These are phyloP conservation scores for Tragelaphus strepsiceros DNA, from an alignment of 2,113 vertebrate species.

Conservation along the genomic window DNA sequence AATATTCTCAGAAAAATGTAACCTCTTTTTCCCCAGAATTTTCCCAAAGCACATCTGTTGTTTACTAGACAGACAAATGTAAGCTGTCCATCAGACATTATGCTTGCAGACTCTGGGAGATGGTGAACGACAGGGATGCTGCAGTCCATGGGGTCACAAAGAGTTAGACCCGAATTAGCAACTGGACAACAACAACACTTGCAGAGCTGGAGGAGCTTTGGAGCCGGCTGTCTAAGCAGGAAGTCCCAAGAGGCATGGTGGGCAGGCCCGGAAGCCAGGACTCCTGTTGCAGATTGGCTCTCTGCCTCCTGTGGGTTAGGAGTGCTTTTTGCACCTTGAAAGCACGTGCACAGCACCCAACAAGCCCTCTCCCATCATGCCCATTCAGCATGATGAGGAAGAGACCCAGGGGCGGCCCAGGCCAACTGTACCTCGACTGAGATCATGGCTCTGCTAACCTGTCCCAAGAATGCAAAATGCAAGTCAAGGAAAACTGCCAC, in stretches of 20 bases:
- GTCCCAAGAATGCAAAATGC: neutral
- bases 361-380: neutral
- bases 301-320: neutral
- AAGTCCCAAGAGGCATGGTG: neutral
- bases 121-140: neutral
- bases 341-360: neutral
- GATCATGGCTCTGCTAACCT: neutral
- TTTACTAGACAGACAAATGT: neutral
- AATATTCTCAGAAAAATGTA: neutral
- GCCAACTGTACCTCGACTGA: neutral
- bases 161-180: neutral
- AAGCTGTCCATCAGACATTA: neutral
- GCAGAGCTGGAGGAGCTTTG: neutral
- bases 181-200: neutral
- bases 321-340: neutral
- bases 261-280: too few species aligned
- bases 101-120: neutral
- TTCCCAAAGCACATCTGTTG: neutral
- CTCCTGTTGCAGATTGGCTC: neutral
- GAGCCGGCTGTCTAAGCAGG: neutral
- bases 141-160: neutral
- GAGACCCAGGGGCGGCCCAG: neutral
- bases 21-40: neutral
- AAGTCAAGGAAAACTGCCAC: neutral
- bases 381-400: neutral